These are phyloP conservation scores for Chloroceryle amazona DNA, from an alignment of 2,797 vertebrate species.

Conservation along the genomic window DNA sequence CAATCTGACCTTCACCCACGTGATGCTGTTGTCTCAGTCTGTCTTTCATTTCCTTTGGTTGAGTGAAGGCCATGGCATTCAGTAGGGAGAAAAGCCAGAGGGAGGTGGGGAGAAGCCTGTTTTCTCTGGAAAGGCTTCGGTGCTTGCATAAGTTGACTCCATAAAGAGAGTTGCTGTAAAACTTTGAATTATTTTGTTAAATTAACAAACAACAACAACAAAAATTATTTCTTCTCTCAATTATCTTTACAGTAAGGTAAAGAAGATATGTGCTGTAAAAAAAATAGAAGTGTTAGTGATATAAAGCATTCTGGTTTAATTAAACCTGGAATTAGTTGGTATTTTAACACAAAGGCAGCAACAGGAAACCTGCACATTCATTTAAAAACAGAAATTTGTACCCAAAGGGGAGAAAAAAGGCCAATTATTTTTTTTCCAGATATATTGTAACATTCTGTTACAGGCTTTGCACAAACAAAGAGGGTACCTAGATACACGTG, in stretches of 20 bases:
- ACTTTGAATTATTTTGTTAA: conserved; percentile 9
- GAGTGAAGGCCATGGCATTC: conserved; percentile 60
- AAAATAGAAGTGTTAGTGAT: neutral
- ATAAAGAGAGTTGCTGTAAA: conserved; percentile 42
- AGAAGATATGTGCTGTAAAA: neutral
- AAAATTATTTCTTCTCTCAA: neutral
- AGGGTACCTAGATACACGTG: neutral
- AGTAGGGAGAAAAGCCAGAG: conserved; percentile 70
- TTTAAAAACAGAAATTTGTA: conserved; percentile 52
- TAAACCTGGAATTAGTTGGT: conserved; percentile 37
- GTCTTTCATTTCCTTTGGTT: conserved; percentile 61
- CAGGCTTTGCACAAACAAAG: neutral
- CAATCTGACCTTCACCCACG: conserved; percentile 75
- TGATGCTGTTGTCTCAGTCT: conserved; percentile 65
- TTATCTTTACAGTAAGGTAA: neutral
- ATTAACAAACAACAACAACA: neutral
- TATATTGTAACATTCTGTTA: conserved; percentile 24
- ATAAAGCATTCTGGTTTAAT: conserved; percentile 46
- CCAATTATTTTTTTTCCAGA: conserved; percentile 54
- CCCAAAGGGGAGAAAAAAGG: conserved; percentile 48
- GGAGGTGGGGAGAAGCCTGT: conserved; percentile 68
- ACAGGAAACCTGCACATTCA: conserved; percentile 51
- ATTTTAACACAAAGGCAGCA: conserved; percentile 39
- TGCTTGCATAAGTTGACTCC: conserved; percentile 61
- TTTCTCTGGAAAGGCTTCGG: conserved; percentile 62